These are phyloP conservation scores for Neoascia interrupta DNA, from an alignment of 2,888 invertebrate genomes.

Conservation along the genomic window DNA sequence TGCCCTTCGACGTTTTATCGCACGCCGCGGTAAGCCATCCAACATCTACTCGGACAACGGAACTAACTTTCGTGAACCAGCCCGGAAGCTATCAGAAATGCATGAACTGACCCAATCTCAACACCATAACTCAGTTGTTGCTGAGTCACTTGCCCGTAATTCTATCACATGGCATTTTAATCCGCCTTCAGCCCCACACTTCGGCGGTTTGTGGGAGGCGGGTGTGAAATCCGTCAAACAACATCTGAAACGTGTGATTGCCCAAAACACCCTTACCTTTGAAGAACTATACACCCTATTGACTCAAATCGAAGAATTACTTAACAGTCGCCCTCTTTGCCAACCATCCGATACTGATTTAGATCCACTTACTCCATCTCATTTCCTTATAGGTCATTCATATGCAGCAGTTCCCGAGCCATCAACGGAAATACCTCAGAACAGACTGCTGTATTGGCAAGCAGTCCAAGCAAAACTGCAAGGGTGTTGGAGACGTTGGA, in stretches of 20 bases:
- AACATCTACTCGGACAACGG: conserved; percentile 36
- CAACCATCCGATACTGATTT: not conserved
- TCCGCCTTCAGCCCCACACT: not conserved
- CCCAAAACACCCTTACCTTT: not conserved
- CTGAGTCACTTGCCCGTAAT: too few relatives aligned
- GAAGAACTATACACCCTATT: not conserved
- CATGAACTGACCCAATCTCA: not conserved
- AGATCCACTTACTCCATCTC: not conserved
- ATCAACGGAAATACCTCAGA: too few relatives aligned
- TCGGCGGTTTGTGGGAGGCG: not conserved
- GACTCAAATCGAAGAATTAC: not conserved
- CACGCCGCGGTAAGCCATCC: conserved; percentile 9
- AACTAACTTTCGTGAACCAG: conserved; percentile 28
- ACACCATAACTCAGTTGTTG: not conserved
- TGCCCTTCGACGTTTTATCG: not conserved
- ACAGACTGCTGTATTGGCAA: too few relatives aligned
- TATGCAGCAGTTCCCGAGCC: too few relatives aligned
- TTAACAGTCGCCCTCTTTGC: not conserved
- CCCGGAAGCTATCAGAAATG: not conserved
- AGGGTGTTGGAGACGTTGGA: too few relatives aligned
- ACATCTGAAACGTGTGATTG: not conserved
- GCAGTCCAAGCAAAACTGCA: too few relatives aligned
- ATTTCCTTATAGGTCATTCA: too few relatives aligned
- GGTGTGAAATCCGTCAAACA: not conserved
- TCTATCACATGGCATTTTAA: not conserved